These are phyloP conservation scores for Nylanderia fulva DNA, from an alignment of 1,140 invertebrate genomes.

Conservation along the genomic window DNA sequence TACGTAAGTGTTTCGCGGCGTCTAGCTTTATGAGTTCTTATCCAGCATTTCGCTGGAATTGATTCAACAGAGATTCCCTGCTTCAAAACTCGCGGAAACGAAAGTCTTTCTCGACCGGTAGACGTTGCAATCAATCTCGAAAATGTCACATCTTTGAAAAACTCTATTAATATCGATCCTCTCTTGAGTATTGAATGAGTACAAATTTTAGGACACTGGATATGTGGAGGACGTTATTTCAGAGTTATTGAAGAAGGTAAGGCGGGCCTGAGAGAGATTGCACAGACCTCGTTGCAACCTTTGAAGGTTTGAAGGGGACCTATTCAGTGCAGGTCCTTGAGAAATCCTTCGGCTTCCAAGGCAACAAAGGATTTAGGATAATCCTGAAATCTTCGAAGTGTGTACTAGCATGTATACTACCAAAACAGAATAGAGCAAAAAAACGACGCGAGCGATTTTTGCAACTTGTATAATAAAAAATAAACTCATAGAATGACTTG, in stretches of 20 bases:
- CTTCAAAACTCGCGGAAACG: background rate
- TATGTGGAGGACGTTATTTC: conserved; percentile 29
- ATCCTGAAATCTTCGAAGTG: conserved; percentile 56
- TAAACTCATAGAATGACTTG: too few species aligned
- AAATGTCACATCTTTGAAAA: conserved; percentile 11
- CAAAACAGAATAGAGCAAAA: conserved; percentile 25
- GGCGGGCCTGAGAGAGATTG: conserved; percentile 45
- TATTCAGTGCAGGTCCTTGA: background rate
- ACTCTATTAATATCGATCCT: conserved; percentile 1
- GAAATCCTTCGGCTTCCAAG: conserved; percentile 56
- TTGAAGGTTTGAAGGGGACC: conserved; percentile 47
- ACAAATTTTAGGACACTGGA: conserved; percentile 52
- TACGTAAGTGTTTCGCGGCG: conserved; percentile 18
- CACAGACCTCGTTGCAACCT: conserved; percentile 40
- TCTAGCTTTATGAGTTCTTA: conserved; percentile 18
- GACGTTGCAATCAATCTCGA: conserved; percentile 39
- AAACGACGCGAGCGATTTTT: conserved; percentile 19
- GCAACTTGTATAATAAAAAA: conserved; percentile 16
- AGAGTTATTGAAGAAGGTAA: conserved; percentile 8
- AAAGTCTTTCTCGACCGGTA: conserved; percentile 4
- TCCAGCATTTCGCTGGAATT: background rate
- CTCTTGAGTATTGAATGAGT: background rate
- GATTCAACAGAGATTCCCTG: conserved; percentile 20
- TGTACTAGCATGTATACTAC: conserved; percentile 42
- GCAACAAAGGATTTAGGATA: conserved; percentile 62